Evolutionary conservation across 1,140 invertebrate species (phyloP).

Genomic region (Aphelenchoides besseyi): DNA sequence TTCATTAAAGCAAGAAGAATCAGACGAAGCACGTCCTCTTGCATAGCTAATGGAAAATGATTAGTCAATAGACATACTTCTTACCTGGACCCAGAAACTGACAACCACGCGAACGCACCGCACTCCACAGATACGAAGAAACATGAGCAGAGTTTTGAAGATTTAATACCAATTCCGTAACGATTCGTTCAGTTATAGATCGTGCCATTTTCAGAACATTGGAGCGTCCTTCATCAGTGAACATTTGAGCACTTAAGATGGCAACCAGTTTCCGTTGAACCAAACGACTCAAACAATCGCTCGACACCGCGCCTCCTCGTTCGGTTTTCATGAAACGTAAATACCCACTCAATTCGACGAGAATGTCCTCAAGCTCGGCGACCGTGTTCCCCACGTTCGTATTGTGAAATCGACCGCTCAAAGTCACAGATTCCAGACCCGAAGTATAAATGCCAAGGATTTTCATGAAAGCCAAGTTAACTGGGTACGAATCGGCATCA

Average conservation of each 20-base stretch:
- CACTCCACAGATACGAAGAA: conserved; percentile 90
- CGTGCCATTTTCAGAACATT: conserved; percentile 71
- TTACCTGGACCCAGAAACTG: conserved; percentile 92
- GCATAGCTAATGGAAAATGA: conserved; percentile 71
- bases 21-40: conserved; percentile 91
- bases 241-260: conserved; percentile 76
- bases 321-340: conserved; percentile 45
- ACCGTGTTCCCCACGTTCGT: not conserved
- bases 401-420: not conserved
- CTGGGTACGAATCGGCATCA: conserved; percentile 23
- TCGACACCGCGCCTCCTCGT: conserved; percentile 47
- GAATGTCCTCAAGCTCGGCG: conserved; percentile 8
- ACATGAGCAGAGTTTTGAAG: conserved; percentile 88
- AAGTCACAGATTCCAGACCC: not conserved
- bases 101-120: conserved; percentile 88
- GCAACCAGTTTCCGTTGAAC: conserved; percentile 92
- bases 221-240: conserved; percentile 67
- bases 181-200: conserved; percentile 79
- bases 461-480: conserved; percentile 29
- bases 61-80: conserved; percentile 18
- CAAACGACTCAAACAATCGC: conserved; percentile 73
- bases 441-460: conserved; percentile 16
- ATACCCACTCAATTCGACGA: conserved; percentile 28
- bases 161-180: conserved; percentile 88
- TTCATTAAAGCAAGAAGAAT: conserved; percentile 89